A percentile compares a stretch with the other conserved stretches of the same genome.
Evolutionary conservation across 1,140 invertebrate species (phyloP).

Genomic region (Zaprionus ghesquierei): DNA sequence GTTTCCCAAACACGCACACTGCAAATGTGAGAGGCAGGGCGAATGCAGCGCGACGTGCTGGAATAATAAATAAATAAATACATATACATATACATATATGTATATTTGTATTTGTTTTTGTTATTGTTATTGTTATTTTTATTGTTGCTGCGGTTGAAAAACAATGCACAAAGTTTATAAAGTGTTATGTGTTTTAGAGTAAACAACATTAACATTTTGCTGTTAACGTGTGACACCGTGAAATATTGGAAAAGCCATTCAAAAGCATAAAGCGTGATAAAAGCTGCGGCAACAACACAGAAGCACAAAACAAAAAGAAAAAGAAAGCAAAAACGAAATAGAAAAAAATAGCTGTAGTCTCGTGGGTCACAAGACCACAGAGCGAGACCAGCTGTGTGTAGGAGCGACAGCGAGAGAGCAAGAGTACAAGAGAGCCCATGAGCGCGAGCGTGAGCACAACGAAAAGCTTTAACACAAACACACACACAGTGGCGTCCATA

Average conservation of each 20-base stretch:
- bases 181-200: slow-evolving; percentile 17
- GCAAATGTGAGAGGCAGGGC: background rate
- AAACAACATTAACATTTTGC: slow-evolving; percentile 44
- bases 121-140: no score
- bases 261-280: slow-evolving; percentile 69
- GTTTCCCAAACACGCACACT: slow-evolving; percentile 51
- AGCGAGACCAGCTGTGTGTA: slow-evolving; percentile 33
- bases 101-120: slow-evolving; percentile 1
- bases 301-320: slow-evolving; percentile 36
- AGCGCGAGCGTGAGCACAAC: slow-evolving; percentile 25
- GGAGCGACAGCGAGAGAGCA: slow-evolving; percentile 10
- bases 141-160: background rate
- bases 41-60: background rate
- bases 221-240: slow-evolving; percentile 45
- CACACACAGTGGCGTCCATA: slow-evolving; percentile 52
- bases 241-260: slow-evolving; percentile 58
- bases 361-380: slow-evolving; percentile 70
- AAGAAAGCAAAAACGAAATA: slow-evolving; percentile 9
- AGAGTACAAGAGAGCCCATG: background rate
- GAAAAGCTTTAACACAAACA: slow-evolving; percentile 52
- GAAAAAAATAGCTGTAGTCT: slow-evolving; percentile 55
- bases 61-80: background rate
- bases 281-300: slow-evolving; percentile 71
- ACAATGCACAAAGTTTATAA: background rate
- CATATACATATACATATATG: slow-evolving; percentile 7